Evolutionary conservation across 2,113 vertebrate genomes (phyloP).

Genomic region (Pogonocichla stellata): DNA sequence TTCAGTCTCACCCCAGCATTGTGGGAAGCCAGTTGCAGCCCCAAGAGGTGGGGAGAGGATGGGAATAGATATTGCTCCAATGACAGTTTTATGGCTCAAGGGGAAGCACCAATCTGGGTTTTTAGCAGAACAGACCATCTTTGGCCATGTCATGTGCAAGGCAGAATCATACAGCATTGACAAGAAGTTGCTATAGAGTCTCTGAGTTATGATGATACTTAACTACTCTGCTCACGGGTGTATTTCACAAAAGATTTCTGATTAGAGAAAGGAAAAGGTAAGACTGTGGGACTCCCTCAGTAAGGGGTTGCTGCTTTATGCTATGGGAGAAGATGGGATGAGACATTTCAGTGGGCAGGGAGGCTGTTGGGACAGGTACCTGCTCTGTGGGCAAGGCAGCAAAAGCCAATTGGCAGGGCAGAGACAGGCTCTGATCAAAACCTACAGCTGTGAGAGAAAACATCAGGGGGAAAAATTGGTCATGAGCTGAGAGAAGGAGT

Average conservation of each 20-base stretch:
- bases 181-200: neutral
- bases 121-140: neutral
- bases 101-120: accelerated
- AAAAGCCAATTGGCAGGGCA: neutral
- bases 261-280: neutral
- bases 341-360: neutral
- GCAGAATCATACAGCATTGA: neutral
- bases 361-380: neutral
- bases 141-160: accelerated
- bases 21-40: accelerated
- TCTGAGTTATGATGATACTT: neutral
- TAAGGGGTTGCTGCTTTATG: neutral
- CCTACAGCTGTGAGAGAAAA: neutral
- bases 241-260: neutral
- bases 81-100: neutral
- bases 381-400: neutral
- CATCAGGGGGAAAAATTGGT: accelerated
- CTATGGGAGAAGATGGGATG: accelerated
- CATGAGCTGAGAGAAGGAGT: neutral
- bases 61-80: accelerated
- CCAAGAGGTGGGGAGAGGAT: neutral
- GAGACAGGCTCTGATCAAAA: neutral
- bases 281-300: neutral
- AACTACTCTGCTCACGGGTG: neutral
- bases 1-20: too few relatives aligned